phyloP scores from a whole-genome alignment of 2,113 vertebrate genomes.

The Aptenodytes forsteri region DNA sequence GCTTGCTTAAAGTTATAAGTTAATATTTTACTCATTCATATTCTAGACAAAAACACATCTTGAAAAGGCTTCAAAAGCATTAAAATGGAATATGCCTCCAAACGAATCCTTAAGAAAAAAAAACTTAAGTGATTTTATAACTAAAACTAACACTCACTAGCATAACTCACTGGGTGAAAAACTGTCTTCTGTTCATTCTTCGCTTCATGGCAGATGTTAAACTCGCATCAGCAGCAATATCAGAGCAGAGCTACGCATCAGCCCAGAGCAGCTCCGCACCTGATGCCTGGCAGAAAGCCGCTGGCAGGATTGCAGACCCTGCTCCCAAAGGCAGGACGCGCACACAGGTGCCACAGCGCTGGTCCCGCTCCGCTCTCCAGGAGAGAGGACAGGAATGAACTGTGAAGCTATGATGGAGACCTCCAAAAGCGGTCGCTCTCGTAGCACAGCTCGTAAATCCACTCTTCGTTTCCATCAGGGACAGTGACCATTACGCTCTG shows the following conservation, averaged over 20 bases:
- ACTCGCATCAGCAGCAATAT: background rate
- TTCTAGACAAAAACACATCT: background rate
- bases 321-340: accelerated
- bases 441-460: background rate
- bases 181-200: background rate
- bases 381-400: too few relatives aligned
- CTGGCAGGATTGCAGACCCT: background rate
- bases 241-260: background rate
- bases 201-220: accelerated
- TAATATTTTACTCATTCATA: background rate
- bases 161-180: background rate
- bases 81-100: background rate
- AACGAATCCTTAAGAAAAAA: background rate
- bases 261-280: background rate
- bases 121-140: background rate
- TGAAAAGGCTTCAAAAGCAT: background rate
- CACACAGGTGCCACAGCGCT: accelerated
- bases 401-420: accelerated
- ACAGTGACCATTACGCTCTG: background rate
- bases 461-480: accelerated
- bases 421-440: accelerated
- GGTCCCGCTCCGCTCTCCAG: background rate
- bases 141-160: background rate
- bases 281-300: background rate
- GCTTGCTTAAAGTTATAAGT: background rate